These are phyloP conservation scores for Agrochola litura DNA, from an alignment of 2,888 invertebrate species.

Conservation along the genomic window DNA sequence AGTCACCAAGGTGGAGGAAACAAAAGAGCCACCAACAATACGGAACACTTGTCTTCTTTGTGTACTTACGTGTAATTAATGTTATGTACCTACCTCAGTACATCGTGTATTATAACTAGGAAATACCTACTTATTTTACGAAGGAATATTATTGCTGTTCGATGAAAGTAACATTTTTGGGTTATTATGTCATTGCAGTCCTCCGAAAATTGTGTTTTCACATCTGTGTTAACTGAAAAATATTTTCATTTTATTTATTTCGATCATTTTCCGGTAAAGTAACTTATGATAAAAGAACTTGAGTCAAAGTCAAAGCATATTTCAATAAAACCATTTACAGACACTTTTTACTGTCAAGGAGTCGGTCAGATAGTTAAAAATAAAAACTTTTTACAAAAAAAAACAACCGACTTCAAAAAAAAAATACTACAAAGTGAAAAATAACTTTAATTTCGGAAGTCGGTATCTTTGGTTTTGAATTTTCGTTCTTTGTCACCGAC, in stretches of 20 bases:
- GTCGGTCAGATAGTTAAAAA: no score
- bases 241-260: background rate
- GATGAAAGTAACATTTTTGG: constrained; percentile 9
- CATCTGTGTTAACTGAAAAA: constrained; percentile 24
- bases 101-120: background rate
- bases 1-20: constrained; percentile 37
- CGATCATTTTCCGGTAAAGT: background rate
- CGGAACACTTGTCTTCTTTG: constrained; percentile 53
- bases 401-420: no score
- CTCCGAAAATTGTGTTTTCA: constrained; percentile 16
- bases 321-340: background rate
- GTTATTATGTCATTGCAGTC: constrained; percentile 20
- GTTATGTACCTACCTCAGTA: constrained; percentile 27
- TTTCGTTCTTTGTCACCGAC: no score
- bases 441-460: no score
- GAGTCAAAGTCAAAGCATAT: background rate
- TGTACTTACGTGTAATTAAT: constrained; percentile 39
- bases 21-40: constrained; percentile 45
- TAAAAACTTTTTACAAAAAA: no score
- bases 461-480: no score
- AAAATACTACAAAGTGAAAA: no score
- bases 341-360: background rate
- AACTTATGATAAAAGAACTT: background rate
- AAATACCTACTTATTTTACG: constrained; percentile 11
- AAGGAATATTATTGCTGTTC: background rate